Conservation (phyloP, 2,888 invertebrate species). For the Magallana nippona region DNA sequence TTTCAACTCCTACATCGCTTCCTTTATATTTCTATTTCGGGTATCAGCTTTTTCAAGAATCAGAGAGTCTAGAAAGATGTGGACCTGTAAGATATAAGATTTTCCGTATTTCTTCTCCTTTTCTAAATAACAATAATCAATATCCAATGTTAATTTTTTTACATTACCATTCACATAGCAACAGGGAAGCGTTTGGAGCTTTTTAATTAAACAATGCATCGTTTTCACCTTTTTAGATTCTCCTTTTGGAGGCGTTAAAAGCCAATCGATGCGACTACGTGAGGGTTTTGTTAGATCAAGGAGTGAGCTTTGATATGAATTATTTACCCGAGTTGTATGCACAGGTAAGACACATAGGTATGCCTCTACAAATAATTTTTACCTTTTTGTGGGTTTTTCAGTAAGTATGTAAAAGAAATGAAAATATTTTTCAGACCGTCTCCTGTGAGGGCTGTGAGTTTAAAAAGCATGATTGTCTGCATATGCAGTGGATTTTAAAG, state of each 20-base stretch:
- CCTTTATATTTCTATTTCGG: conserved; percentile 37
- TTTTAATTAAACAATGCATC: no score
- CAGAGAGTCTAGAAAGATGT: neutral
- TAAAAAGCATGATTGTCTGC: neutral
- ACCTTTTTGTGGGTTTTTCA: no score
- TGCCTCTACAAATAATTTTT: no score
- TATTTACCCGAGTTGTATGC: neutral
- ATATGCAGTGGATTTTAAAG: conserved; percentile 29
- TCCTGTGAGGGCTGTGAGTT: neutral
- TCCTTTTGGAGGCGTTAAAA: conserved; percentile 23
- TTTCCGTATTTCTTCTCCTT: neutral
- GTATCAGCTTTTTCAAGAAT: conserved; percentile 31
- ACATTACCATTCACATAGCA: no score
- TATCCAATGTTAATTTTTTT: no score
- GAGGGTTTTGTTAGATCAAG: conserved; percentile 20
- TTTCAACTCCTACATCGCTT: conserved; percentile 28
- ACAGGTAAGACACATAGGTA: neutral
- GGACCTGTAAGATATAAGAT: neutral
- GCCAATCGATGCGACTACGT: conserved; percentile 29
- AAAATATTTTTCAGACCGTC: neutral
- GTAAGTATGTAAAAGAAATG: no score
- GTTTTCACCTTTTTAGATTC: neutral
- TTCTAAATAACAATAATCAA: no score
- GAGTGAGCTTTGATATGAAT: neutral
- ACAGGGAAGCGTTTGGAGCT: no score